Conservation (phyloP, 1,140 invertebrate genomes). For the Hermetia illucens region DNA sequence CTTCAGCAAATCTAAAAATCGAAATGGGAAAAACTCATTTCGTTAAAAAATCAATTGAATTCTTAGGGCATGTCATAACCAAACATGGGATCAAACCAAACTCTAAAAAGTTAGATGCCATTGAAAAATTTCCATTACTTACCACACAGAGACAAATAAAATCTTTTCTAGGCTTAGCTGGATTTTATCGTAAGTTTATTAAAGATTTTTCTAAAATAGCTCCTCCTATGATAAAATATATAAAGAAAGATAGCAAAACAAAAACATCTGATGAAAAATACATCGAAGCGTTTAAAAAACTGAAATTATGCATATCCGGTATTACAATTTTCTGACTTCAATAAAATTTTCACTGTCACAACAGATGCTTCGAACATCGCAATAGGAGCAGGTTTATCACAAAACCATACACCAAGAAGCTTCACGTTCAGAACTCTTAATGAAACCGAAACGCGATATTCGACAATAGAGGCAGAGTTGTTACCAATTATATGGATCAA, state of each 20-base stretch:
- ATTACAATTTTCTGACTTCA: conserved; percentile 9
- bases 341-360: conserved; percentile 6
- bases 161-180: conserved; percentile 11
- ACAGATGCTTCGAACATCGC: conserved; percentile 7
- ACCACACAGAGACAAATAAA: conserved; percentile 12
- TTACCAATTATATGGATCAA: conserved; percentile 20
- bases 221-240: not conserved
- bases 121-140: conserved; percentile 12
- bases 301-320: too few species aligned
- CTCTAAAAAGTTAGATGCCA: conserved; percentile 10
- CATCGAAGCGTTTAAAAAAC: too few species aligned
- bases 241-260: too few species aligned
- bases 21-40: conserved; percentile 16
- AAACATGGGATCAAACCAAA: conserved; percentile 1
- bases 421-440: conserved; percentile 9
- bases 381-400: conserved; percentile 8
- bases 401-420: conserved; percentile 4
- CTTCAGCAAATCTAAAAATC: conserved; percentile 11
- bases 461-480: conserved; percentile 8
- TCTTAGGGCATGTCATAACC: conserved; percentile 18
- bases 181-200: not conserved
- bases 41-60: conserved; percentile 15
- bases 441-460: conserved; percentile 6
- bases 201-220: conserved; percentile 1
- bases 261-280: too few species aligned